Conservation (phyloP, 2,888 invertebrate species). For the Dichetophora obliterata region DNA sequence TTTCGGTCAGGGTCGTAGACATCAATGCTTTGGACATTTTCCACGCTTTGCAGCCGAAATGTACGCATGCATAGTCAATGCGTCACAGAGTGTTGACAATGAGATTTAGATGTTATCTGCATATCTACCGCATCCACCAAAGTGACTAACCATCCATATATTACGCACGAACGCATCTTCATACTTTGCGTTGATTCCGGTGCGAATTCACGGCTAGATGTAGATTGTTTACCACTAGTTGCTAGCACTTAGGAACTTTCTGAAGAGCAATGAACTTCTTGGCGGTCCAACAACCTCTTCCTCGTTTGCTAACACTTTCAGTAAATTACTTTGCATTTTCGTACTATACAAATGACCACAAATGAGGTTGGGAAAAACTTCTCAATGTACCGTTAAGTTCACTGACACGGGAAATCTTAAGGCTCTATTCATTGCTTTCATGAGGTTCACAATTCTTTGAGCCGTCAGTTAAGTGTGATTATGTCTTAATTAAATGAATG, state of each 20-base stretch:
- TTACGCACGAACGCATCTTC: neutral
- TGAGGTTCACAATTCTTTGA: neutral
- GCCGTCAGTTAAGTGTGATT: no score
- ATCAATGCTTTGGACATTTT: neutral
- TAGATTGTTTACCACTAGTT: no score
- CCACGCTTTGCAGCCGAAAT: neutral
- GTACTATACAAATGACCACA: neutral
- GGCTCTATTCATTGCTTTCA: no score
- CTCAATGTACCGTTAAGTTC: constrained; percentile 54
- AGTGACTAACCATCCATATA: neutral
- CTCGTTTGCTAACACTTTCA: neutral
- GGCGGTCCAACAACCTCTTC: neutral
- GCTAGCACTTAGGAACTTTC: no score
- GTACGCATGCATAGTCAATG: neutral
- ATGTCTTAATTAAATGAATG: no score
- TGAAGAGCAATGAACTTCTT: neutral
- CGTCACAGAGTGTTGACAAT: neutral
- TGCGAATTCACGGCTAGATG: no score
- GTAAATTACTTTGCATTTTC: neutral
- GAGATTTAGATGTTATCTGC: neutral
- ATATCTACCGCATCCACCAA: neutral
- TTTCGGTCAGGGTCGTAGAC: constrained; percentile 20
- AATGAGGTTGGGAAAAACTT: constrained; percentile 27
- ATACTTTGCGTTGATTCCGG: neutral
- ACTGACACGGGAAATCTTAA: constrained; percentile 34